Base-by-base conservation (phyloP, 2,113 vertebrate species). In the Pyxicephalus adspersus region DNA sequence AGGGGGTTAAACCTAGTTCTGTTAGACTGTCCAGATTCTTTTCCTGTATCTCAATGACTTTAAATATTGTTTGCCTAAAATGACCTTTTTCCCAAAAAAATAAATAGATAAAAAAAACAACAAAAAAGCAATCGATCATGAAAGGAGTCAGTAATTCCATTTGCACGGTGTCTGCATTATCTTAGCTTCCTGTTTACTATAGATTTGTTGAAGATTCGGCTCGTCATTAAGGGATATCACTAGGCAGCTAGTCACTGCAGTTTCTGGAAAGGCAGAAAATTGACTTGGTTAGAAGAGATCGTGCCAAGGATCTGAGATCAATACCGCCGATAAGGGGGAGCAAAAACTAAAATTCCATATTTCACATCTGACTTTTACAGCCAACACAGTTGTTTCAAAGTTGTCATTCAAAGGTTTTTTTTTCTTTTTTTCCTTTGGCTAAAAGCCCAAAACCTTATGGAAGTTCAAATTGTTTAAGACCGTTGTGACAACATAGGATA, bases 161-260 rank as follows among this genome's bases (percentile, higher is more conserved):
- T 38, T 58, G 28, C 22, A 31, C 17, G 18, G 51, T 55, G 68
- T 71, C 25, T 20, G 50, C 70, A 60, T 74, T 60, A 74, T 28
- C 6, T 0, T 4, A 34, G 70, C 70, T 73, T 75, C 57, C 72
- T 75, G 73, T 76, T 76, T 64, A 63, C 73, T 76, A 50, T 51
- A 25, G 58, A 76, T 63, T 50, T 75, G 31, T 45, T 61, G 55
- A 61, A 50, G 34, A 31, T 4, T 28, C 25, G 28, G 22, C 34
- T 18, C 4, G 38, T 68, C 65, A 23, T 51, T 68, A 68, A 68
- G 34, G 65, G 34, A 68, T 22, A 70, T 52, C 34, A 51, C 66
- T 45, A 25, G 51, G 54, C 51, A 28, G 61, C 17, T 13, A 34
- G 28, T 6, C 55, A 22, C 51, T 28, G 19, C 70, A 34, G 9